phyloP scores from a whole-genome alignment of 2,113 vertebrate species.

The Strigops habroptila region DNA sequence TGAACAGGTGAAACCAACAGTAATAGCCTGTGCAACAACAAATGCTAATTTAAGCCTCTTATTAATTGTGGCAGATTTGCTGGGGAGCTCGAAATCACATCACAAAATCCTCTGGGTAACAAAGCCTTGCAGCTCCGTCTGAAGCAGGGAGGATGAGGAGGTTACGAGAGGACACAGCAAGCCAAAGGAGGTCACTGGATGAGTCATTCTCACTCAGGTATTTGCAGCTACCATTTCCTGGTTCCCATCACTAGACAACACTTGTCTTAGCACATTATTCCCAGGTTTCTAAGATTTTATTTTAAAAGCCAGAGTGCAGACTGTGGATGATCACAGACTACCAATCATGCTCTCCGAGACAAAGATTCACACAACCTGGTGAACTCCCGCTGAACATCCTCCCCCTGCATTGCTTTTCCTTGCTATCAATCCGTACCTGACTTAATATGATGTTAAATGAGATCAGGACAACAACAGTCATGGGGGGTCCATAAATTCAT shows the following conservation, averaged over 20 bases:
- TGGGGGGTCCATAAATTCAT: conserved; percentile 13
- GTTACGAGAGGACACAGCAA: conserved; percentile 37
- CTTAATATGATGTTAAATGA: not conserved
- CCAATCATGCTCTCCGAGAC: not conserved
- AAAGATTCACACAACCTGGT: not conserved
- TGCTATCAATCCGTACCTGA: not conserved
- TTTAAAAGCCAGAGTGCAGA: conserved; percentile 13
- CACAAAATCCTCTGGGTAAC: conserved; percentile 21
- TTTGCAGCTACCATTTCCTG: conserved; percentile 50
- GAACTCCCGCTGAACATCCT: not conserved
- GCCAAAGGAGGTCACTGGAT: conserved; percentile 47
- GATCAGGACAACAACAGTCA: not conserved
- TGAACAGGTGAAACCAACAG: not conserved
- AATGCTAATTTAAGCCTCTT: not conserved
- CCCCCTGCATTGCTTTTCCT: not conserved
- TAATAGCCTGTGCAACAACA: not conserved
- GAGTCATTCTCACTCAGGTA: conserved; percentile 49
- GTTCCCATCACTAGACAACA: conserved; percentile 54
- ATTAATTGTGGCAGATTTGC: conserved; percentile 6
- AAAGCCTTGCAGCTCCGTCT: not conserved
- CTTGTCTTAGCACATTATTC: conserved; percentile 52
- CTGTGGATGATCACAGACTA: not conserved
- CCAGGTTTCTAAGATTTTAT: conserved; percentile 43
- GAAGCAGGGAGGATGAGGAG: not conserved
- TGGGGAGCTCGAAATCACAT: not conserved